Evolutionary conservation across 2,888 invertebrate genomes (phyloP), one percentile per base, ranked within the genome.

Genomic region (Luperina nickerlii): DNA sequence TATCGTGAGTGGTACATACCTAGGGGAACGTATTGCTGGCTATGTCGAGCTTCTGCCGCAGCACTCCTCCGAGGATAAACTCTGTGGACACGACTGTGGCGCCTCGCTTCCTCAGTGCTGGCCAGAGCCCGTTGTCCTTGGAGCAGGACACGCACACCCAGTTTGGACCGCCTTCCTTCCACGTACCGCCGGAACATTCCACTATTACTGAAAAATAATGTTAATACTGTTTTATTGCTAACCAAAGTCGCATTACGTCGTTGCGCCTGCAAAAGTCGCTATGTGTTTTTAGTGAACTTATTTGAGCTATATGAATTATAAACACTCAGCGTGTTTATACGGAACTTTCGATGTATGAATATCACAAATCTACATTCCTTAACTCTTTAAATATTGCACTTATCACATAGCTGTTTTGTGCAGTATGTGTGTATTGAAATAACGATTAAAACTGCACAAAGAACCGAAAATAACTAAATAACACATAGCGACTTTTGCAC

Each of bases 121-220:
- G 88, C 96, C 96, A 96, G 5, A 94, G 90, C 0, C 84, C 86
- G 1, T 81, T 81, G 84, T 96, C 96, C 0, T 90, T 91, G 0
- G 79, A 5, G 2, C 87, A 89, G 0, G 95, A 92, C 7, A 97
- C 91, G 75, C 95, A 95, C 0, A 96, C 69, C 96, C 96, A 96
- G 45, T 88, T 85, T 0, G 90, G 27, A 0, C 93, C 93, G 0
- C 91, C 93, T n/a, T 93, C 93, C 32, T 89, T 89, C 96, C 96
- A 97, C 0, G 76, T 84, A 1, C 96, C 97, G 32, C 96, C 97
- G 0, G 96, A 96, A 87, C 95, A 95, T 81, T 96, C 95, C 42
- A 96, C 96, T 84, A 97, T 96, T 84, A 94, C 97, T 97, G 93
- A 5, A 90, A 92, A 73, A 24, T 67, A 86, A 78, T 48, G 48